phyloP scores from a whole-genome alignment of 2,888 invertebrate genomes.

The Pandemis cinnamomeana region DNA sequence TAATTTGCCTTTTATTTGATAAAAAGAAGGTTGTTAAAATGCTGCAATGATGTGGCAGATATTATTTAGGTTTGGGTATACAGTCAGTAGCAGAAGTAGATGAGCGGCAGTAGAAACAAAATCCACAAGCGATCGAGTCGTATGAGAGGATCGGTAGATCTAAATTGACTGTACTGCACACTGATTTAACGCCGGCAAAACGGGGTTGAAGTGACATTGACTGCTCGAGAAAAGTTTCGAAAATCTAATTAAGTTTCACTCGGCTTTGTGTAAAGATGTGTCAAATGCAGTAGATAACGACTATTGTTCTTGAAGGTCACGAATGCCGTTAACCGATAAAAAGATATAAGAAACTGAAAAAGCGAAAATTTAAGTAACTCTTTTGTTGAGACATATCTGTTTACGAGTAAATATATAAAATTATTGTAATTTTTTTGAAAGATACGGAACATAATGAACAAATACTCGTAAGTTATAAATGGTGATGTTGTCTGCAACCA shows the following conservation, averaged over 20 bases:
- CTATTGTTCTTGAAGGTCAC: slow-evolving; percentile 8
- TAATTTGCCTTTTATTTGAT: too few relatives aligned
- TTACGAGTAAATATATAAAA: too few relatives aligned
- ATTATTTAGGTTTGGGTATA: neutral
- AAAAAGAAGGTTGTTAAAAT: too few relatives aligned
- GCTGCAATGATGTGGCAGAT: neutral
- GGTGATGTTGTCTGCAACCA: too few relatives aligned
- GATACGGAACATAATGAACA: too few relatives aligned
- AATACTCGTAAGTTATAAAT: too few relatives aligned
- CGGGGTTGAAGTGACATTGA: neutral
- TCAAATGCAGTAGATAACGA: neutral
- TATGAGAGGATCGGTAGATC: too few relatives aligned
- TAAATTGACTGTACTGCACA: too few relatives aligned
- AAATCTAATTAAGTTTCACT: slow-evolving; percentile 3
- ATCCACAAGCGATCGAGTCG: too few relatives aligned
- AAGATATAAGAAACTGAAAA: slow-evolving; percentile 10
- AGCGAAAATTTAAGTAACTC: neutral
- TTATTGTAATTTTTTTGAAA: too few relatives aligned
- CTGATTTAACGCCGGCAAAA: neutral
- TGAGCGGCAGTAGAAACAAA: too few relatives aligned
- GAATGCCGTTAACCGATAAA: slow-evolving; percentile 20
- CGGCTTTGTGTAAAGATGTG: neutral
- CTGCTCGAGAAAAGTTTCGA: slow-evolving; percentile 7
- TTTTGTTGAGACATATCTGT: neutral
- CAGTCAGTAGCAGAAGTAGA: too few relatives aligned